Conservation (phyloP, 2,888 invertebrate species). For the Noctua fimbriata region DNA sequence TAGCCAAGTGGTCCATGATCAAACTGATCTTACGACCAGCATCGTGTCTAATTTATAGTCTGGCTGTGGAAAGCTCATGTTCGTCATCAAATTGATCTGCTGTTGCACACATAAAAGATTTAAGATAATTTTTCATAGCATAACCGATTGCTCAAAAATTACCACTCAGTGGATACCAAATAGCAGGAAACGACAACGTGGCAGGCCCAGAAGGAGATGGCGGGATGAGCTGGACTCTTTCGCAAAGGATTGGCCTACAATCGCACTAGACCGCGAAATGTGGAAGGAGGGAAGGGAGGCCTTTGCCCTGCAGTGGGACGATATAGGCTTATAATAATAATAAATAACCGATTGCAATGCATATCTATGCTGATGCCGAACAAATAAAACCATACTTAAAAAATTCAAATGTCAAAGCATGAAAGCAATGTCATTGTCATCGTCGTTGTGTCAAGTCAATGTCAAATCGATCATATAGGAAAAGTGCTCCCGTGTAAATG, state of each 20-base stretch:
- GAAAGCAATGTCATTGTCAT: constrained; percentile 10
- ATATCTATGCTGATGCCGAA: neutral
- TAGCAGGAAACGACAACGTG: no score
- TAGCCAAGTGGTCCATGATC: neutral
- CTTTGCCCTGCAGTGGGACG: no score
- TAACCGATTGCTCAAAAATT: no score
- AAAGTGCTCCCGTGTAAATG: neutral
- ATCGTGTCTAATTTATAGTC: neutral
- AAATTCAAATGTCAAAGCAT: neutral
- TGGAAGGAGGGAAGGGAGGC: no score
- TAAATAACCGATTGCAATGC: neutral
- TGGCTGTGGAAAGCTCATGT: neutral
- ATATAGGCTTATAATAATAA: no score
- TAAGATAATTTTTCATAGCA: no score
- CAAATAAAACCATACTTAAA: neutral
- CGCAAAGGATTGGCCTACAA: no score
- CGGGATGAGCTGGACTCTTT: no score
- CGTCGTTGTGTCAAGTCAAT: constrained; percentile 25
- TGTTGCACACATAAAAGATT: no score
- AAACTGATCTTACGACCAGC: neutral
- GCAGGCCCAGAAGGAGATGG: no score
- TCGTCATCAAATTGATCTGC: neutral
- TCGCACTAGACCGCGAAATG: no score
- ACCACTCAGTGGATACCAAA: no score
- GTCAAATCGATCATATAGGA: constrained; percentile 23